Percentiles rank a stretch among this genome's conserved stretches.
These are phyloP conservation scores for Nothocercus julius DNA, from an alignment of 2,113 vertebrate species.

Conservation along the genomic window DNA sequence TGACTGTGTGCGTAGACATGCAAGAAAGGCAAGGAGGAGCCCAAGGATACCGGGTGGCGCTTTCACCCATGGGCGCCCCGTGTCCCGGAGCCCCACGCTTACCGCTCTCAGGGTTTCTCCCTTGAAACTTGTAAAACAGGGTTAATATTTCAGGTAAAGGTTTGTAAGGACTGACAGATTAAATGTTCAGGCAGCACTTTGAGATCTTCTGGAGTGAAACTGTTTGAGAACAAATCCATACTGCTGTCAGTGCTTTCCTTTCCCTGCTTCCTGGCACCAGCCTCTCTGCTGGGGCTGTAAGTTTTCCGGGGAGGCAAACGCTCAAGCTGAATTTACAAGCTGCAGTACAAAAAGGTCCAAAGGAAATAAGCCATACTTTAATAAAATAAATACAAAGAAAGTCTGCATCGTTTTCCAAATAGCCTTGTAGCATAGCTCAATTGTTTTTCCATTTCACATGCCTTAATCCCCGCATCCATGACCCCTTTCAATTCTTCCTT, in stretches of 20 bases:
- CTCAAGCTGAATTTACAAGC: neutral
- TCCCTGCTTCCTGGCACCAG: neutral
- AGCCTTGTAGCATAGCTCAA: rapidly evolving
- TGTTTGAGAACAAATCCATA: neutral
- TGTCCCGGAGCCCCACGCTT: neutral
- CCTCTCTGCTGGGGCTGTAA: neutral
- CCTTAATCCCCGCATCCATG: rapidly evolving
- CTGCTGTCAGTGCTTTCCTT: neutral
- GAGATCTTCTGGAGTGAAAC: neutral
- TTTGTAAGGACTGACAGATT: neutral
- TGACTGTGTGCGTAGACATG: too few relatives aligned
- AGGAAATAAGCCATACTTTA: neutral
- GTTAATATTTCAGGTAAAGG: neutral
- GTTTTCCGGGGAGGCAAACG: neutral
- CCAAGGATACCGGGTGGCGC: neutral
- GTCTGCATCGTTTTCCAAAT: rapidly evolving
- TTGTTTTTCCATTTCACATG: neutral
- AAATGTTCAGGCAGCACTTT: neutral
- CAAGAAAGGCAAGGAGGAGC: neutral
- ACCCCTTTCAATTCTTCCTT: neutral
- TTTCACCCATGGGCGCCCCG: neutral
- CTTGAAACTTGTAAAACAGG: neutral
- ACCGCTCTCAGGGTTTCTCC: neutral
- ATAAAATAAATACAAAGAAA: neutral
- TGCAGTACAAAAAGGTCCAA: neutral